phyloP scores from a whole-genome alignment of 2,113 vertebrate genomes.

The Misgurnus mizolepis region DNA sequence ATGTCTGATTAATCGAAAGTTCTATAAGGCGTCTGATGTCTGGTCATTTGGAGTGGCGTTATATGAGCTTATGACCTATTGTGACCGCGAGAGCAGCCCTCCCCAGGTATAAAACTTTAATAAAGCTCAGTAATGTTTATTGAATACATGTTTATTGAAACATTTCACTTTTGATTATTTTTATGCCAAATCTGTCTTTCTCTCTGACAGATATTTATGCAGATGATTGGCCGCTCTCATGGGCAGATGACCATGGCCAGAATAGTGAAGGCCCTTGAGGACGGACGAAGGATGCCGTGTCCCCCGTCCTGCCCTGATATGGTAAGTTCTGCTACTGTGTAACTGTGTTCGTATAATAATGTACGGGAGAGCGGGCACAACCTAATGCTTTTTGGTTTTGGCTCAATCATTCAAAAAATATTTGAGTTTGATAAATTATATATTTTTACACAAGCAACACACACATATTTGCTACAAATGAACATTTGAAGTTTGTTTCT shows the following conservation, averaged over 20 bases:
- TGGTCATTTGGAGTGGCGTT: constrained; percentile 88
- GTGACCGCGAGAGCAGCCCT: constrained; percentile 79
- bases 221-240: constrained; percentile 84
- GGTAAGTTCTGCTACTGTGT: constrained; percentile 62
- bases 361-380: too few relatives aligned
- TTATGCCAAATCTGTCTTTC: neutral
- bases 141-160: neutral
- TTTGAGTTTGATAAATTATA: too few relatives aligned
- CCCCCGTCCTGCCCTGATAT: constrained; percentile 77
- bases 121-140: neutral
- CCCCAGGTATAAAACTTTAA: constrained; percentile 72
- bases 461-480: too few relatives aligned
- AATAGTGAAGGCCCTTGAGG: constrained; percentile 77
- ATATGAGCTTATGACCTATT: constrained; percentile 86
- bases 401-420: too few relatives aligned
- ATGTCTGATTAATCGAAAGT: constrained; percentile 83
- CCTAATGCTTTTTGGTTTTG: neutral
- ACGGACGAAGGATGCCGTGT: constrained; percentile 76
- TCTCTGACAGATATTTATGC: constrained; percentile 76
- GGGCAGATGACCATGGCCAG: constrained; percentile 87
- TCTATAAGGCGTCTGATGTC: constrained; percentile 85
- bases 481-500: too few relatives aligned
- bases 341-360: too few relatives aligned
- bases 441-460: too few relatives aligned
- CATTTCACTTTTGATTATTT: neutral